Percentiles rank a stretch among this genome's conserved stretches.
Evolutionary conservation across 23 tunicate genomes (phyloP).

Genomic region (Trididemnum nubilum): DNA sequence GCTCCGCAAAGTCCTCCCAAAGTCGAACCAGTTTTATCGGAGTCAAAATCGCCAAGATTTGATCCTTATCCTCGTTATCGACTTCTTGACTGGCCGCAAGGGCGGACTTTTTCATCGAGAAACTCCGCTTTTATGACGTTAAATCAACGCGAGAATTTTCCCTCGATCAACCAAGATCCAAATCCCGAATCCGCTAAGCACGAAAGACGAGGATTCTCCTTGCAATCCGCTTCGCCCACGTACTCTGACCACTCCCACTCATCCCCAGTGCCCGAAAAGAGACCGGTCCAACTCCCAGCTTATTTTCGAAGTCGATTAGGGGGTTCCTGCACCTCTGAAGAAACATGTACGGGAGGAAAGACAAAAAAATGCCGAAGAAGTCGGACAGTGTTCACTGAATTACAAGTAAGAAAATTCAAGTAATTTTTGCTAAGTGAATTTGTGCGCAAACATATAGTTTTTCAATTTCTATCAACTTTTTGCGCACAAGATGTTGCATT

Average conservation of each 20-base stretch:
- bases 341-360: slow-evolving; percentile 24
- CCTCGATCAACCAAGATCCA: not conserved
- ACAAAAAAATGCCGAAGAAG: slow-evolving; percentile 89
- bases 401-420: slow-evolving; percentile 50
- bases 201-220: not conserved
- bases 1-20: not conserved
- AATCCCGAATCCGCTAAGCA: not conserved
- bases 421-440: no score
- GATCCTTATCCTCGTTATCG: slow-evolving; percentile 15
- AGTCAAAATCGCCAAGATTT: not conserved
- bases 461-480: no score
- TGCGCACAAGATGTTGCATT: no score
- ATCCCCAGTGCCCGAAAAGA: slow-evolving; percentile 24
- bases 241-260: slow-evolving; percentile 26
- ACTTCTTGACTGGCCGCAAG: slow-evolving; percentile 18
- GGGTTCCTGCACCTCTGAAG: slow-evolving; percentile 9
- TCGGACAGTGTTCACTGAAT: slow-evolving; percentile 88
- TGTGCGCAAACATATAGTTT: no score
- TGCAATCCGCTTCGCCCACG: slow-evolving; percentile 28
- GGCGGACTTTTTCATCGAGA: not conserved
- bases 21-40: not conserved
- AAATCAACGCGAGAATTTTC: not conserved
- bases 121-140: not conserved
- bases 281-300: slow-evolving; percentile 55
- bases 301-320: slow-evolving; percentile 49